Evolutionary conservation across 1,140 invertebrate species (phyloP), one percentile per base, ranked within the genome.

Genomic region (Drosophila mojavensis): DNA sequence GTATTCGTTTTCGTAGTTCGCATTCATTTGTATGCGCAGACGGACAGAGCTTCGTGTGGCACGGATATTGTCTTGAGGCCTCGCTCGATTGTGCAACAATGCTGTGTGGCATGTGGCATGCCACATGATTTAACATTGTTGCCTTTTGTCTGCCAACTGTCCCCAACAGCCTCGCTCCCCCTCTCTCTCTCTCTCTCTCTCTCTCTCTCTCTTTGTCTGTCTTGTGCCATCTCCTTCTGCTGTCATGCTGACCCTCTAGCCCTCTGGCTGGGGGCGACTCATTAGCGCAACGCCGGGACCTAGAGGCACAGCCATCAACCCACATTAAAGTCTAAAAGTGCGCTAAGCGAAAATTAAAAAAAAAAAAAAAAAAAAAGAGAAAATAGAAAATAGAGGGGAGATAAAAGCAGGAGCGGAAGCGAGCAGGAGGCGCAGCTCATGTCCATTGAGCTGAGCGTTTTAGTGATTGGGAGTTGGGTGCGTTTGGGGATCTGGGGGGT

Each of bases 101-200:
- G 61, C 6, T 30, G 13, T 69, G 65, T 62, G 71, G 58, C 71
- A 69, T 69, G 66, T 62, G 71, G 58, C 71, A 69, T 69, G 65
- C 71, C 56, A 61, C 56, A 74, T 58, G 71, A 61, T 58, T 69
- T 69, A 68, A 62, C 71, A 51, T 74, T 69, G 65, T 74, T 56
- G 55, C 54, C 28, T n/a, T 30, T 24, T 43, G 61, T 26, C 54
- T 63, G 48, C 36, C 55, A 20, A n/a, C 13, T 50, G 26, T 61
- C 43, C 10, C 17, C 43, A 6, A 17, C 43, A 10, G 41, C 5
- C 41, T 43, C 41, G 5, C 41, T n/a, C 41, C n/a, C 41, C 5
- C 28, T 30, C 28, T 5, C 28, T 1, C 28, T 30, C 5, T 4
- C 28, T 5, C 17, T 0, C 26, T 28, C 26, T 30, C 28, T 30